These are phyloP conservation scores for Cryptophagus acutangulus DNA, from an alignment of 2,888 invertebrate species.

Conservation along the genomic window DNA sequence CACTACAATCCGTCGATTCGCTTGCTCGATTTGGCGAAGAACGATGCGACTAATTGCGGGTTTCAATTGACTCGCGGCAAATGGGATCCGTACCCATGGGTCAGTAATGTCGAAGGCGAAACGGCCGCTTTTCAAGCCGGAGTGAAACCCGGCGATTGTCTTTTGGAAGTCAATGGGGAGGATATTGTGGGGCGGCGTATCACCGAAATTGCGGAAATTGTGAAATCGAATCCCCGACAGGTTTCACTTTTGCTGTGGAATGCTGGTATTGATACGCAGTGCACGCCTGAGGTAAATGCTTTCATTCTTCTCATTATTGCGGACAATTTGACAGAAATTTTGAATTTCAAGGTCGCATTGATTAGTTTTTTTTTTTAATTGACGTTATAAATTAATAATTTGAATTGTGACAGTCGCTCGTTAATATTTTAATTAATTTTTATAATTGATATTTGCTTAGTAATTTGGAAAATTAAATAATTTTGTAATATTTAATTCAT, in stretches of 20 bases:
- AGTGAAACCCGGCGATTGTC: constrained; percentile 65
- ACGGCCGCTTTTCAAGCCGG: constrained; percentile 63
- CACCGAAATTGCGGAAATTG: constrained; percentile 52
- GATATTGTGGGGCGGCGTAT: constrained; percentile 53
- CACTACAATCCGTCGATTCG: constrained; percentile 36
- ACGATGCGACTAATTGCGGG: constrained; percentile 58
- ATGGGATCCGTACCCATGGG: constrained; percentile 82
- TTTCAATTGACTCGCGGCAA: constrained; percentile 69
- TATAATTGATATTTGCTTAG: too few relatives aligned
- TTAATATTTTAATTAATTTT: too few relatives aligned
- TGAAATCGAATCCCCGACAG: constrained; percentile 45
- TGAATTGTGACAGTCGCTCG: too few relatives aligned
- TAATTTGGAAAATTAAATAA: too few relatives aligned
- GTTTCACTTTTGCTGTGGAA: constrained; percentile 52
- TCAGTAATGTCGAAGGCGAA: constrained; percentile 59
- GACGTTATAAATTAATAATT: not conserved
- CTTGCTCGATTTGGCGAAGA: constrained; percentile 56
- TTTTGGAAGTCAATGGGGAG: constrained; percentile 57
- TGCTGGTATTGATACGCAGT: constrained; percentile 48
- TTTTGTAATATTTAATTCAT: too few relatives aligned
- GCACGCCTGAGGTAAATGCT: constrained; percentile 50
- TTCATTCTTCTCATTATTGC: too few relatives aligned
- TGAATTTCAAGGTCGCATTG: too few relatives aligned
- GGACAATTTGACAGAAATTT: too few relatives aligned
- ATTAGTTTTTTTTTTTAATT: constrained; percentile 10